Conservation (phyloP, 2,888 invertebrate genomes). For the Acleris emargana region DNA sequence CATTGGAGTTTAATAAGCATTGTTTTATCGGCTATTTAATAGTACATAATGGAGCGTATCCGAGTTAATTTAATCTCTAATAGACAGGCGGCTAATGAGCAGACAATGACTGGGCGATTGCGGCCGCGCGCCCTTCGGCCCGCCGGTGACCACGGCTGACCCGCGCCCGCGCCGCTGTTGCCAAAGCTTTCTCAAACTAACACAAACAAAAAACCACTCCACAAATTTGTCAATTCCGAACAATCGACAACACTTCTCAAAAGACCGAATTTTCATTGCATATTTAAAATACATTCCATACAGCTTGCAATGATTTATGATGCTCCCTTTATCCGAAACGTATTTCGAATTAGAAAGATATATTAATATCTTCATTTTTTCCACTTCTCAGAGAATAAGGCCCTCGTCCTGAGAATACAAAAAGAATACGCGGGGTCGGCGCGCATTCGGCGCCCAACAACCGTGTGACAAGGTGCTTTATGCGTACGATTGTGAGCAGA, state of each 20-base stretch:
- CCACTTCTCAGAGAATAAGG: slow-evolving; percentile 80
- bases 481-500: slow-evolving; percentile 81
- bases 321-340: slow-evolving; percentile 79
- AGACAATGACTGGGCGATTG: slow-evolving; percentile 72
- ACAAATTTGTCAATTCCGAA: slow-evolving; percentile 58
- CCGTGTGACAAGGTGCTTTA: slow-evolving; percentile 84
- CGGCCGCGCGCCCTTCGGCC: slow-evolving; percentile 47
- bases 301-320: slow-evolving; percentile 78
- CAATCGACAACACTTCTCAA: slow-evolving; percentile 73
- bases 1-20: slow-evolving; percentile 44
- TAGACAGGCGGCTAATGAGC: slow-evolving; percentile 73
- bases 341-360: slow-evolving; percentile 84
- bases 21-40: slow-evolving; percentile 70
- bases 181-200: slow-evolving; percentile 9
- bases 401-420: slow-evolving; percentile 71
- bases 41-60: slow-evolving; percentile 59
- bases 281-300: slow-evolving; percentile 72
- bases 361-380: slow-evolving; percentile 84
- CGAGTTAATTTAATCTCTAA: slow-evolving; percentile 76
- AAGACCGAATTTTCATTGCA: slow-evolving; percentile 71
- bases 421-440: slow-evolving; percentile 76
- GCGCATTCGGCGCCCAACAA: slow-evolving; percentile 81
- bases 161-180: slow-evolving; percentile 26
- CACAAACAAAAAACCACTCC: slow-evolving; percentile 32
- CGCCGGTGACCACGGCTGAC: slow-evolving; percentile 48